Percentiles rank a stretch among this genome's conserved stretches.
These are phyloP conservation scores for Toxotes chatareus DNA, from an alignment of 2,113 vertebrate species.

Conservation along the genomic window DNA sequence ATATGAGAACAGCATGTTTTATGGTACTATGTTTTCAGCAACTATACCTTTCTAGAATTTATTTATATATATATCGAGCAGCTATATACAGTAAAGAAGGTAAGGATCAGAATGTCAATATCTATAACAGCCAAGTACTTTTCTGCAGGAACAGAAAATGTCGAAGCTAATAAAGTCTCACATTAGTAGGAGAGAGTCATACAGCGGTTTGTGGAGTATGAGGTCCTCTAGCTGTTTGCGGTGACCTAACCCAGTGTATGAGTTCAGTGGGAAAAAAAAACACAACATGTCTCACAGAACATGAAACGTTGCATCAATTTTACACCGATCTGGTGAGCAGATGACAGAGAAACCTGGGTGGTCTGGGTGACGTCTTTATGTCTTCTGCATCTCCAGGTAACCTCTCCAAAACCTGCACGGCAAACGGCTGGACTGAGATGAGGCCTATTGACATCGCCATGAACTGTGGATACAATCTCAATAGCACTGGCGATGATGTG, in stretches of 20 bases:
- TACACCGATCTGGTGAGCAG: neutral
- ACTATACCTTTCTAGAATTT: no score
- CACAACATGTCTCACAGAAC: neutral
- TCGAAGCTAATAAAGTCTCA: conserved; percentile 26
- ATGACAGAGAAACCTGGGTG: conserved; percentile 26
- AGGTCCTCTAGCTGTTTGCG: conserved; percentile 4
- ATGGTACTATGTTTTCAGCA: no score
- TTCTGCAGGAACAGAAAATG: conserved; percentile 36
- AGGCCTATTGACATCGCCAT: conserved; percentile 83
- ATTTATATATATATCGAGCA: neutral
- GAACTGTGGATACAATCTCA: conserved; percentile 89
- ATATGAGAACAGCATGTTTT: no score
- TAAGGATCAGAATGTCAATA: conserved; percentile 23
- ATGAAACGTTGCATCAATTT: neutral
- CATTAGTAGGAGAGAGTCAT: conserved; percentile 2
- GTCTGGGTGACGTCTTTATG: conserved; percentile 43
- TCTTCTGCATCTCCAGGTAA: conserved; percentile 84
- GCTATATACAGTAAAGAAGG: neutral
- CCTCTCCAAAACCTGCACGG: conserved; percentile 91
- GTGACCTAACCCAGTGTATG: neutral
- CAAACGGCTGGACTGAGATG: conserved; percentile 89
- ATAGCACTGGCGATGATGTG: conserved; percentile 82
- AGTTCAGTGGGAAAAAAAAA: neutral
- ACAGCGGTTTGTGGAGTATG: neutral
- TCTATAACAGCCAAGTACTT: neutral